A percentile compares a stretch with the other conserved stretches of the same genome.
Evolutionary conservation across 1,140 invertebrate genomes (phyloP).

Genomic region (Temnothorax nylanderi): DNA sequence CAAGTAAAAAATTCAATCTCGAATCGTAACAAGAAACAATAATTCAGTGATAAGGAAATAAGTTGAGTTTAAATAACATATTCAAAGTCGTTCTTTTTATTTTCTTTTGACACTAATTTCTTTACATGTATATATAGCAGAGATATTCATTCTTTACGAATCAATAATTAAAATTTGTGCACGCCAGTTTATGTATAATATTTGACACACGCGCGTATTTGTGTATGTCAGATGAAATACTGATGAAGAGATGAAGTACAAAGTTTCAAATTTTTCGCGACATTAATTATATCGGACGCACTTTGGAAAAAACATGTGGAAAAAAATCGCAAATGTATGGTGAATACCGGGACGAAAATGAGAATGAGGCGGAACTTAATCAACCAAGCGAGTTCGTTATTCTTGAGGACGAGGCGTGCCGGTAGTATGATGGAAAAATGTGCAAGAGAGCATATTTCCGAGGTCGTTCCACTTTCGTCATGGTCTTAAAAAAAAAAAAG

Average conservation of each 20-base stretch:
- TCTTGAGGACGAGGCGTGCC: conserved; percentile 16
- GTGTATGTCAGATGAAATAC: not conserved
- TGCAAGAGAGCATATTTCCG: conserved; percentile 36
- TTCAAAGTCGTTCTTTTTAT: not conserved
- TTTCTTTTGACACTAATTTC: not conserved
- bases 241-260: not conserved
- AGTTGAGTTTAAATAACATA: not conserved
- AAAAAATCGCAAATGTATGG: conserved; percentile 19
- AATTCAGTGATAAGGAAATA: not conserved
- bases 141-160: not conserved
- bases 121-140: not conserved
- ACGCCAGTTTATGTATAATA: not conserved
- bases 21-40: not conserved
- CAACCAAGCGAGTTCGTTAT: conserved; percentile 38
- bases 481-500: conserved; percentile 33
- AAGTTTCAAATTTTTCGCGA: conserved; percentile 1
- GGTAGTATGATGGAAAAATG: conserved; percentile 41
- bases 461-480: conserved; percentile 36
- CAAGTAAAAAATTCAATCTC: not conserved
- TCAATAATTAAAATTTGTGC: conserved; percentile 5
- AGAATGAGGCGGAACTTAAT: conserved; percentile 40
- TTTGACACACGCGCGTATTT: not conserved
- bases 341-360: not conserved
- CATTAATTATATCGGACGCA: conserved; percentile 27
- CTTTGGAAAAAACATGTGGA: not conserved